Evolutionary conservation across 2,888 invertebrate genomes (phyloP).

Genomic region (Hydraecia micacea): DNA sequence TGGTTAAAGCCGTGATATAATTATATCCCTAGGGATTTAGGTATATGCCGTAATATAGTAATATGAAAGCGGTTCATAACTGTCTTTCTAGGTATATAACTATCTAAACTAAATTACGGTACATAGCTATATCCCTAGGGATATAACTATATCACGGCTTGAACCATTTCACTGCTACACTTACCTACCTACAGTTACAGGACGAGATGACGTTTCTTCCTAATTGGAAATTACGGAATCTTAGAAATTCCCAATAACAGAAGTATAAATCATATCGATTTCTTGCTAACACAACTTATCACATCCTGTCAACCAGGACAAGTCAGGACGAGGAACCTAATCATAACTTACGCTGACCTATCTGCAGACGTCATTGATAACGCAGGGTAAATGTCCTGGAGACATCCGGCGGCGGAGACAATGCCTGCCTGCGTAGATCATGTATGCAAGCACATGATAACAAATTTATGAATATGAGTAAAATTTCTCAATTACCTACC

Average conservation of each 20-base stretch:
- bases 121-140: neutral
- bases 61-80: neutral
- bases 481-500: constrained; percentile 44
- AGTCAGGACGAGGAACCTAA: constrained; percentile 72
- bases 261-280: constrained; percentile 41
- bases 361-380: constrained; percentile 78
- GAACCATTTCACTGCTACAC: neutral
- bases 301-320: constrained; percentile 73
- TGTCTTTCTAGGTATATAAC: neutral
- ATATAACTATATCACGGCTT: neutral
- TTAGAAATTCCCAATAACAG: constrained; percentile 3
- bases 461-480: constrained; percentile 33
- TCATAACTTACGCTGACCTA: constrained; percentile 74
- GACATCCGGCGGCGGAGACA: constrained; percentile 72
- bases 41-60: neutral
- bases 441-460: constrained; percentile 44
- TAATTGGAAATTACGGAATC: neutral
- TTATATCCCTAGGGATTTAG: neutral
- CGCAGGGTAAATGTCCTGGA: constrained; percentile 79
- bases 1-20: neutral
- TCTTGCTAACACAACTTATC: constrained; percentile 65
- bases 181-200: neutral
- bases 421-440: constrained; percentile 35
- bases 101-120: neutral
- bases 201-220: neutral